Evolutionary conservation across 2,888 invertebrate genomes (phyloP).

Genomic region (Drosophila austrosaltans): DNA sequence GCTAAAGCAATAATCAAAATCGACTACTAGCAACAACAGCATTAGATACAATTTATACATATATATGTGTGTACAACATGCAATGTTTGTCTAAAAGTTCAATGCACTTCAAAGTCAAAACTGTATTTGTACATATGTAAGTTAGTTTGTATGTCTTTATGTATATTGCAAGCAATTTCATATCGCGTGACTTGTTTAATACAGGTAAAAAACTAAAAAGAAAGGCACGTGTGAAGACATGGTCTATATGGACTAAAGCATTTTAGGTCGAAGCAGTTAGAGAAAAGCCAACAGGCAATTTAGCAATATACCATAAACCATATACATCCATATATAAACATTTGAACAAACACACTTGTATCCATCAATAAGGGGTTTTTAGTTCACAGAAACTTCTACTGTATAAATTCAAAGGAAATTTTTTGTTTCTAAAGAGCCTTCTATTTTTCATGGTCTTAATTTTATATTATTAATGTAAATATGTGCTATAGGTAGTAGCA

Average conservation of each 20-base stretch:
- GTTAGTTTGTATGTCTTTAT: neutral
- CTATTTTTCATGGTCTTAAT: neutral
- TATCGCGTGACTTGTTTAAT: slow-evolving; percentile 48
- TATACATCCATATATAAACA: neutral
- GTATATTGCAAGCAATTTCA: slow-evolving; percentile 12
- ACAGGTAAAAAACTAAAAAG: slow-evolving; percentile 30
- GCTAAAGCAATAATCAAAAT: slow-evolving; percentile 67
- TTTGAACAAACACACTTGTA: slow-evolving; percentile 5
- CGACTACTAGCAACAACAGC: slow-evolving; percentile 52
- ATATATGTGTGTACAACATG: slow-evolving; percentile 28
- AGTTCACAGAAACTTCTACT: slow-evolving; percentile 6
- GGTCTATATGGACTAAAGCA: slow-evolving; percentile 9
- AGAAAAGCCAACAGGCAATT: slow-evolving; percentile 13
- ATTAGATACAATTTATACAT: slow-evolving; percentile 17
- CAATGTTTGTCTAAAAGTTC: slow-evolving; percentile 42
- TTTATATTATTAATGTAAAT: neutral
- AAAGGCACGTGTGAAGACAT: slow-evolving; percentile 9
- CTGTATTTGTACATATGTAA: neutral
- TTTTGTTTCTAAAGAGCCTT: neutral
- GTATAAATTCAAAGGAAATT: neutral
- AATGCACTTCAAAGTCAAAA: slow-evolving; percentile 49
- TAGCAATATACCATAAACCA: slow-evolving; percentile 5
- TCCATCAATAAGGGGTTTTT: neutral
- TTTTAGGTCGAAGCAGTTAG: slow-evolving; percentile 17
- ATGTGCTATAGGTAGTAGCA: neutral